A percentile compares a stretch with the other conserved stretches of the same genome.
phyloP scores from a whole-genome alignment of 2,797 vertebrate genomes.

The Staurois parvus region DNA sequence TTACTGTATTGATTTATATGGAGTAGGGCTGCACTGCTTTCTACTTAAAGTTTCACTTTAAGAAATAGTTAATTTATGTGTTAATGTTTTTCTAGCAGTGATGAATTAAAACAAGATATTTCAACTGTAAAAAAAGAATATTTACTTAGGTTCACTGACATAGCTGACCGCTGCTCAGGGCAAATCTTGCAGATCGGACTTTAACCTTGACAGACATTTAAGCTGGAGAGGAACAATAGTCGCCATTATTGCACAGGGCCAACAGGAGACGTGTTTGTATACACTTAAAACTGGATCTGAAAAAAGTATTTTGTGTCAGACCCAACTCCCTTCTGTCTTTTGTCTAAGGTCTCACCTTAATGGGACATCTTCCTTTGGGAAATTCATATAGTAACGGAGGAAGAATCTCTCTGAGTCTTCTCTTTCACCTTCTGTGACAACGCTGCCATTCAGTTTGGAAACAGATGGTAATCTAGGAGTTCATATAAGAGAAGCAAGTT shows the following conservation, averaged over 20 bases:
- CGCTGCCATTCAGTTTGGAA: conserved; percentile 89
- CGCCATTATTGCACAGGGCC: conserved; percentile 14
- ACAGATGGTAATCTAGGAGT: conserved; percentile 87
- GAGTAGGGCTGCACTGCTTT: no score
- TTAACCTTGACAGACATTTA: neutral
- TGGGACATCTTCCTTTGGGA: conserved; percentile 85
- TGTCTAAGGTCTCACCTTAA: conserved; percentile 80
- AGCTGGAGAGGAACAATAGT: conserved; percentile 30
- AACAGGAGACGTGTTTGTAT: conserved; percentile 40
- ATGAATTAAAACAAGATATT: no score
- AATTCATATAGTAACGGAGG: conserved; percentile 89
- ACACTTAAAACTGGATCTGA: conserved; percentile 1
- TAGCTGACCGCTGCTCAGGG: neutral
- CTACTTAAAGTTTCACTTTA: no score
- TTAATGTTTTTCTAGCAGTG: no score
- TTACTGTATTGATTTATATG: no score
- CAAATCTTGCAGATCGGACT: neutral
- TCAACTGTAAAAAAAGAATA: no score
- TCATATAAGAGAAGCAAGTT: conserved; percentile 51
- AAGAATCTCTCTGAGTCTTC: conserved; percentile 98
- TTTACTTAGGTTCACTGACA: neutral
- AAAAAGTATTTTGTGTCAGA: conserved; percentile 45
- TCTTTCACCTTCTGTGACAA: conserved; percentile 86
- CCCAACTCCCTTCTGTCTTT: conserved; percentile 30
- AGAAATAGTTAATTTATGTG: no score